These are phyloP conservation scores for Babyrousa celebensis DNA, from an alignment of 2,797 vertebrate species.

Conservation along the genomic window DNA sequence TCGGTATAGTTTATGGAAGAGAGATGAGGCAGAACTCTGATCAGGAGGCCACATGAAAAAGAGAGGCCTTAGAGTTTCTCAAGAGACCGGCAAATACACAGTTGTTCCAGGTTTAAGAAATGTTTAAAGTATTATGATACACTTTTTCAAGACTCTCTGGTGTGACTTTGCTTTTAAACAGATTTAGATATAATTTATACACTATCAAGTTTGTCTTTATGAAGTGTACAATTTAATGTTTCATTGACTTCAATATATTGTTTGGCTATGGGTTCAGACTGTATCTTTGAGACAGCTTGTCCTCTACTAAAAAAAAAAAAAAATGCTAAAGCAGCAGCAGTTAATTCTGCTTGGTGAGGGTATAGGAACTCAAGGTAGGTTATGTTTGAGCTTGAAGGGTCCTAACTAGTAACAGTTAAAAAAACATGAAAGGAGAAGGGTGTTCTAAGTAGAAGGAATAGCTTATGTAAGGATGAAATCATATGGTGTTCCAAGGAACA, in stretches of 20 bases:
- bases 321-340: constrained; percentile 24
- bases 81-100: neutral
- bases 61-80: constrained; percentile 56
- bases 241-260: constrained; percentile 8
- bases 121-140: neutral
- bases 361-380: constrained; percentile 27
- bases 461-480: constrained; percentile 1
- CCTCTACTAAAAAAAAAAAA: neutral
- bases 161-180: constrained; percentile 8
- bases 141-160: constrained; percentile 18
- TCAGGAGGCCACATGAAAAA: neutral
- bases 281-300: neutral
- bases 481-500: neutral
- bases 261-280: neutral
- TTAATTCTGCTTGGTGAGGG: constrained; percentile 26
- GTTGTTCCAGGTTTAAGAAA: constrained; percentile 55
- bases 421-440: neutral
- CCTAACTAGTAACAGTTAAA: constrained; percentile 6
- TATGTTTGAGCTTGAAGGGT: constrained; percentile 46
- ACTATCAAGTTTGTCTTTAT: neutral
- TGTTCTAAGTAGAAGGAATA: constrained; percentile 18
- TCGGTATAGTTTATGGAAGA: neutral
- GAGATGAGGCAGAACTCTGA: neutral
- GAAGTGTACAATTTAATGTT: constrained; percentile 19
- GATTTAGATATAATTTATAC: constrained; percentile 39